phyloP scores from a whole-genome alignment of 2,113 vertebrate species.

The Tricholaema leucomelas region DNA sequence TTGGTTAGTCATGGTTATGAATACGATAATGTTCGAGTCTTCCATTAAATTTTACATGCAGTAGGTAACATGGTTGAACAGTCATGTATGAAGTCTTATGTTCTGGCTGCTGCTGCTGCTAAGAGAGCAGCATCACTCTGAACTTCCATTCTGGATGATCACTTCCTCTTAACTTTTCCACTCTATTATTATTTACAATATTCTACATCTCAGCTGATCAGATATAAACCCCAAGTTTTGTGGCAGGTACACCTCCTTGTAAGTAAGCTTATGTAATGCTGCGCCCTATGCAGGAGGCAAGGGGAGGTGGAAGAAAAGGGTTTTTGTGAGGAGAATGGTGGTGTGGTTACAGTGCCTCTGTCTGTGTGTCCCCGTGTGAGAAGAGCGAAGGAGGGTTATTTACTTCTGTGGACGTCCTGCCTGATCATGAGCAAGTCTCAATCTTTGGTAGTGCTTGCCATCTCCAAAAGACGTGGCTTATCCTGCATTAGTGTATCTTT shows the following conservation, averaged over 20 bases:
- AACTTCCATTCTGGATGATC: neutral
- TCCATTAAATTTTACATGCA: neutral
- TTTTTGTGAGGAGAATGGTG: neutral
- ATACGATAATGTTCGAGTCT: slow-evolving; percentile 24
- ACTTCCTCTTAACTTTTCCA: slow-evolving; percentile 49
- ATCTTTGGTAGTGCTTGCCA: neutral
- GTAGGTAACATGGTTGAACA: slow-evolving; percentile 16
- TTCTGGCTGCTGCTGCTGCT: neutral
- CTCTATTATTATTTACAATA: neutral
- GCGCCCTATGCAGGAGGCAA: neutral
- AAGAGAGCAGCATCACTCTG: neutral
- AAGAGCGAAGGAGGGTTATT: neutral
- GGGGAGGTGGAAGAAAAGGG: neutral
- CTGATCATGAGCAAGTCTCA: neutral
- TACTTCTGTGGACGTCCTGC: neutral
- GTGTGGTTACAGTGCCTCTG: neutral
- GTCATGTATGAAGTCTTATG: neutral
- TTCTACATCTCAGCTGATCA: neutral
- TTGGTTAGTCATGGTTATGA: slow-evolving; percentile 49
- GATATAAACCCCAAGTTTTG: slow-evolving; percentile 18
- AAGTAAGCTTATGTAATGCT: slow-evolving; percentile 42
- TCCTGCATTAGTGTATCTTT: neutral
- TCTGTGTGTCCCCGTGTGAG: neutral
- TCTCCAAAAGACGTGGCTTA: neutral
- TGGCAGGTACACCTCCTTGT: slow-evolving; percentile 32